Evolutionary conservation across 2,797 vertebrate genomes (phyloP).

Genomic region (Labeo calbasu): DNA sequence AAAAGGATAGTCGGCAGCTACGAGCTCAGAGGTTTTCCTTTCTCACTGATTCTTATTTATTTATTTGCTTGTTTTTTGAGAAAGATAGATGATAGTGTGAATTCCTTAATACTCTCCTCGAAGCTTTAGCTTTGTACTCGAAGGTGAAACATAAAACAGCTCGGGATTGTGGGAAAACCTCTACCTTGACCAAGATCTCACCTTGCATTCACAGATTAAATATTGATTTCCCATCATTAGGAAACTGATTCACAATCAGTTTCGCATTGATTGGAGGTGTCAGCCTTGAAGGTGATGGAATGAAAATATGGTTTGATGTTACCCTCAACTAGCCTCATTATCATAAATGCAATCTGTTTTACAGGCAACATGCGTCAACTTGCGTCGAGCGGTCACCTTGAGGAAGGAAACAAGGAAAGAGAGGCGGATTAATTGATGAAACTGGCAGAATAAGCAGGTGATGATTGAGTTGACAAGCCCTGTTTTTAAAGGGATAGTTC

Average conservation of each 20-base stretch:
- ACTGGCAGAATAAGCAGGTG: not conserved
- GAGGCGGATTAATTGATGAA: conserved; percentile 27
- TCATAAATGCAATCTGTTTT: conserved; percentile 47
- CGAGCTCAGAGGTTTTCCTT: conserved; percentile 57
- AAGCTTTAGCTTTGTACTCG: conserved; percentile 70
- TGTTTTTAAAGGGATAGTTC: not conserved
- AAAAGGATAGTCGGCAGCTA: conserved; percentile 68
- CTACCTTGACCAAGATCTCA: conserved; percentile 52
- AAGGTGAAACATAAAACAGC: conserved; percentile 69
- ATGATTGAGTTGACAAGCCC: not conserved
- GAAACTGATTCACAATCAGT: conserved; percentile 62
- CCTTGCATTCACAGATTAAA: conserved; percentile 67
- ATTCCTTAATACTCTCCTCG: conserved; percentile 58
- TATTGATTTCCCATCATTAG: conserved; percentile 63
- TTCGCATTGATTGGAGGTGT: conserved; percentile 63
- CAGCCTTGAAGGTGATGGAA: conserved; percentile 54
- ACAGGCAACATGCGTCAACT: conserved; percentile 49
- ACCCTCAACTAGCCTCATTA: conserved; percentile 32
- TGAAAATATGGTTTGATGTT: conserved; percentile 48
- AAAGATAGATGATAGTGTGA: conserved; percentile 5
- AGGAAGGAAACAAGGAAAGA: conserved; percentile 29
- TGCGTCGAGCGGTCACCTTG: conserved; percentile 30
- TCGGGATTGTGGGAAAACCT: conserved; percentile 44
- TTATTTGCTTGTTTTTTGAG: conserved; percentile 5
- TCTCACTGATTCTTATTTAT: conserved; percentile 32